A percentile compares a stretch with the other conserved stretches of the same genome.
Conservation (phyloP, 2,888 invertebrate genomes). For the Blera fallax region DNA sequence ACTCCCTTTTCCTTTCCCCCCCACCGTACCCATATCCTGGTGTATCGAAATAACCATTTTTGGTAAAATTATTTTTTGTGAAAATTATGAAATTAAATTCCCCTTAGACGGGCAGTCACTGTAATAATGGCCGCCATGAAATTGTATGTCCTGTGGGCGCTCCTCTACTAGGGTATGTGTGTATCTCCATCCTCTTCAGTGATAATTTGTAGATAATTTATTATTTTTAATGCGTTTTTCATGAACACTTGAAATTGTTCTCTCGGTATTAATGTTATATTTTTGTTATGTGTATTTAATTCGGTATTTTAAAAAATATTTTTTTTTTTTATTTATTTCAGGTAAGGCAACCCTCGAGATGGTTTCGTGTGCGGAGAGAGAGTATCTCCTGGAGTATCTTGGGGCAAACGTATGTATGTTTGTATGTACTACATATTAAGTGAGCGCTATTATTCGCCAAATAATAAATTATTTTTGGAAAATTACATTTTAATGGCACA, state of each 20-base stretch:
- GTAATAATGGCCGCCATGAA: conserved; percentile 18
- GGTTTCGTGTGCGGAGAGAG: background rate
- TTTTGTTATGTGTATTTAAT: conserved; percentile 30
- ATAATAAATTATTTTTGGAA: conserved; percentile 16
- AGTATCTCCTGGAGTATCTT: background rate
- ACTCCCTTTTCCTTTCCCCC: background rate
- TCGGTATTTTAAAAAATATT: background rate
- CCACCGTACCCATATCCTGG: background rate
- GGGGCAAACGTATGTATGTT: conserved; percentile 17
- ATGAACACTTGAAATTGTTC: conserved; percentile 44
- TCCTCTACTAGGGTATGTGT: background rate
- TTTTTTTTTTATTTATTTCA: conserved; percentile 29
- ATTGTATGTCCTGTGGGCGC: conserved; percentile 17
- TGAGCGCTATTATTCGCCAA: background rate
- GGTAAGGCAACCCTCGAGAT: conserved; percentile 41
- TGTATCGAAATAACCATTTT: background rate
- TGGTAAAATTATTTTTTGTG: background rate
- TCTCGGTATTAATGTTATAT: conserved; percentile 3
- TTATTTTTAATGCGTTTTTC: conserved; percentile 56
- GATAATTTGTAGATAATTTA: conserved; percentile 55
- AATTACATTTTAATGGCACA: conserved; percentile 51
- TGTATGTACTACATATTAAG: background rate
- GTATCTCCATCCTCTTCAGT: background rate
- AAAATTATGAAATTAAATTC: conserved; percentile 48
- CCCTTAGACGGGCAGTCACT: background rate